Percentiles rank a stretch among this genome's conserved stretches.
These are phyloP conservation scores for Xiphophorus hellerii DNA, from an alignment of 2,113 vertebrate species.

Conservation along the genomic window DNA sequence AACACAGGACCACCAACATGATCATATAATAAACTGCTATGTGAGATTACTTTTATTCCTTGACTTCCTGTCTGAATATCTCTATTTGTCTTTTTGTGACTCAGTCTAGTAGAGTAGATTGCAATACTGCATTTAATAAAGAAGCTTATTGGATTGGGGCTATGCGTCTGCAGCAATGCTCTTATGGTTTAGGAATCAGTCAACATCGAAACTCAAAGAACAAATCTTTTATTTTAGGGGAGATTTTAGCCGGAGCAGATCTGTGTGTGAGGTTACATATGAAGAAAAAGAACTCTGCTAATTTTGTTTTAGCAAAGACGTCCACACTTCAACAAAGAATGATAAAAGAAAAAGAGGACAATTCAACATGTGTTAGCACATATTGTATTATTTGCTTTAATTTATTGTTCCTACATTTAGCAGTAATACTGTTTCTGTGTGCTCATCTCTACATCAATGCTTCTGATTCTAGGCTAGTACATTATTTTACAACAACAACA, in stretches of 20 bases:
- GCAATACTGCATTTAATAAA: constrained; percentile 31
- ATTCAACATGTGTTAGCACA: too few species aligned
- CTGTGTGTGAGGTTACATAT: not conserved
- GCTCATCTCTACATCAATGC: too few species aligned
- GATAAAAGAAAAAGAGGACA: not conserved
- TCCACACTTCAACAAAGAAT: not conserved
- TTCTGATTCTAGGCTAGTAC: too few species aligned
- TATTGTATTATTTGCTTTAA: too few species aligned
- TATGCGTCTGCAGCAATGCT: constrained; percentile 7
- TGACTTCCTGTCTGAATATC: not conserved
- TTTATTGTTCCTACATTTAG: constrained; percentile 1
- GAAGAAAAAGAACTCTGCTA: not conserved
- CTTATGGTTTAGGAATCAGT: constrained; percentile 7
- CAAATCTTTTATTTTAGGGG: not conserved
- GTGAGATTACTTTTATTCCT: not conserved
- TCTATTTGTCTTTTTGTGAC: not conserved
- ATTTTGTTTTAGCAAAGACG: not conserved
- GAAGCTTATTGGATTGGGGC: constrained; percentile 22
- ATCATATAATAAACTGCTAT: constrained; percentile 20
- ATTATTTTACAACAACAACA: too few species aligned
- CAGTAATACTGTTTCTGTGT: not conserved
- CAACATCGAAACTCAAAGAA: constrained; percentile 4
- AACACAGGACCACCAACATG: constrained; percentile 2
- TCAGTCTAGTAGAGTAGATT: constrained; percentile 1
- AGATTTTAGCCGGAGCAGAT: not conserved